Percentiles rank a stretch among this genome's conserved stretches.
phyloP scores from a whole-genome alignment of 2,888 invertebrate species.

The Pocota personata region DNA sequence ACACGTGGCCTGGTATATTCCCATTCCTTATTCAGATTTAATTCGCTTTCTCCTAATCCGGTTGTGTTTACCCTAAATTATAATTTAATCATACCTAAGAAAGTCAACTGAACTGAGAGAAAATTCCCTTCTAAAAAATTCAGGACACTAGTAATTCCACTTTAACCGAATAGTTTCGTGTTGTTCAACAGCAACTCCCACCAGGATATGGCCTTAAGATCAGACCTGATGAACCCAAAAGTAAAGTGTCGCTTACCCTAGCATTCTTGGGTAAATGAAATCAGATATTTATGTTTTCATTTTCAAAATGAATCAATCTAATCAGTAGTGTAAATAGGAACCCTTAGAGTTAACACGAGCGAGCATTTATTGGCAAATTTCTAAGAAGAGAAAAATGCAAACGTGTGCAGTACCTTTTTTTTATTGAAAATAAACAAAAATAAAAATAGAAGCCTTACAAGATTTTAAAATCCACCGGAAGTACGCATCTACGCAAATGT shows the following conservation, averaged over 20 bases:
- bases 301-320: slow-evolving; percentile 23
- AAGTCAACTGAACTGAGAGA: neutral
- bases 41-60: neutral
- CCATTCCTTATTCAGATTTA: slow-evolving; percentile 6
- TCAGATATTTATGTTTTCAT: slow-evolving; percentile 29
- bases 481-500: neutral
- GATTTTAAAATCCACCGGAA: neutral
- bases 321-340: neutral
- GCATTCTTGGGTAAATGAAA: neutral
- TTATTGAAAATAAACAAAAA: neutral
- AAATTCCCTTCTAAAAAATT: slow-evolving; percentile 24
- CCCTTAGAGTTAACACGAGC: neutral
- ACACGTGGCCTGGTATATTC: neutral
- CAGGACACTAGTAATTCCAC: neutral
- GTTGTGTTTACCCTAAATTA: slow-evolving; percentile 12
- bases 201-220: neutral
- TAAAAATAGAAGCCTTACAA: neutral
- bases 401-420: neutral
- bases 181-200: neutral
- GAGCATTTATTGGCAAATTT: neutral
- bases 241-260: neutral
- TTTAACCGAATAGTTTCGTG: neutral
- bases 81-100: slow-evolving; percentile 4
- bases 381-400: neutral
- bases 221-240: neutral